phyloP scores from a whole-genome alignment of 2,888 invertebrate species.

The Agrotis clavis region DNA sequence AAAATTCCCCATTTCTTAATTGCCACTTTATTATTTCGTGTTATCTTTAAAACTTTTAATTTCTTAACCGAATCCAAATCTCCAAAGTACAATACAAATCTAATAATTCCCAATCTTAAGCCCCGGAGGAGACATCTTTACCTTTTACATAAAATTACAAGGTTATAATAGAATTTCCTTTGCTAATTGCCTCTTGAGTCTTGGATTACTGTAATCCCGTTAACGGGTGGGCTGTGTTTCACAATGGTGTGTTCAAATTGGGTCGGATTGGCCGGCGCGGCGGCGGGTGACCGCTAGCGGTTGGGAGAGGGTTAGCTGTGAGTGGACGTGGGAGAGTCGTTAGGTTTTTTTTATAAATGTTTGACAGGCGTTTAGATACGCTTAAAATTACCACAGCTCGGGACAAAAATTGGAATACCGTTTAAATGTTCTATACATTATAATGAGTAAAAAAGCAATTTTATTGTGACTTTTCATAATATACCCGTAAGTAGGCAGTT shows the following conservation, averaged over 20 bases:
- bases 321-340: not conserved
- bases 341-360: not conserved
- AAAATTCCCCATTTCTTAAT: not conserved
- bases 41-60: conserved; percentile 14
- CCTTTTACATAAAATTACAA: conserved; percentile 48
- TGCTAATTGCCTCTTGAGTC: conserved; percentile 52
- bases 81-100: conserved; percentile 37
- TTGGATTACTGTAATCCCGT: conserved; percentile 50
- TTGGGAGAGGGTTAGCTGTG: not conserved
- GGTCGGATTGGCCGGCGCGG: conserved; percentile 18
- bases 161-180: conserved; percentile 43
- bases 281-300: conserved; percentile 13
- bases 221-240: conserved; percentile 49
- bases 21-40: conserved; percentile 8
- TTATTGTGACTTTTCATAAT: too few relatives aligned
- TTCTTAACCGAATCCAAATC: conserved; percentile 21
- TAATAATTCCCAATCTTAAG: conserved; percentile 29
- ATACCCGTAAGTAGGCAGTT: too few relatives aligned
- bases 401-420: too few relatives aligned
- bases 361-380: not conserved
- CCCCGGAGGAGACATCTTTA: conserved; percentile 31
- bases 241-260: conserved; percentile 46
- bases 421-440: too few relatives aligned
- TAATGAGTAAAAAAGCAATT: too few relatives aligned
- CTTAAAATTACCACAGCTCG: too few relatives aligned